These are phyloP conservation scores for Falcunculus frontatus DNA, from an alignment of 2,113 vertebrate genomes.

Conservation along the genomic window DNA sequence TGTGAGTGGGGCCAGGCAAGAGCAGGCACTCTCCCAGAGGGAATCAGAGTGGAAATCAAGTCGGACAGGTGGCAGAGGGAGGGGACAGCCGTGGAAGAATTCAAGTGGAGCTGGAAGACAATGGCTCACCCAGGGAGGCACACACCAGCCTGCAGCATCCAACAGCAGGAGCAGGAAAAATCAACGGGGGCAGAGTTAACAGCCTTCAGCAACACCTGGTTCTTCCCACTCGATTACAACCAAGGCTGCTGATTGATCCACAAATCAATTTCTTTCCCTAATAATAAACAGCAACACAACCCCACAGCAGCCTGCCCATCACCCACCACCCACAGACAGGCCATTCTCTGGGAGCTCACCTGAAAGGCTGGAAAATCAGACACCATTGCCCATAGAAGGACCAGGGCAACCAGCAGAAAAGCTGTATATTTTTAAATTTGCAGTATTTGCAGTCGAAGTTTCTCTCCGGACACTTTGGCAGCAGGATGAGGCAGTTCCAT, in stretches of 20 bases:
- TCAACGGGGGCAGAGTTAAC: neutral
- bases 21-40: neutral
- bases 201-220: neutral
- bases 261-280: neutral
- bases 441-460: constrained; percentile 79
- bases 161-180: neutral
- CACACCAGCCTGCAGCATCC: neutral
- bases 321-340: neutral
- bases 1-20: neutral
- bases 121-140: fast-evolving
- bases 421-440: neutral
- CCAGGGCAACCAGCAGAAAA: constrained; percentile 55
- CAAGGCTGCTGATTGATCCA: fast-evolving
- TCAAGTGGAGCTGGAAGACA: neutral
- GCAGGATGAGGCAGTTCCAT: constrained; percentile 69
- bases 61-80: fast-evolving
- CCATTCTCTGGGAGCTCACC: neutral
- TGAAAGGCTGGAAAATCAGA: neutral
- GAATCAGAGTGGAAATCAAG: neutral
- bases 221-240: neutral
- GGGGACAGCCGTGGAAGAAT: neutral
- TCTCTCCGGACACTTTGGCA: constrained; percentile 19
- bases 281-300: neutral
- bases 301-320: neutral
- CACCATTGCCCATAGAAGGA: neutral